These are phyloP conservation scores for Capra hircus DNA, from an alignment of 2,113 vertebrate genomes.

Conservation along the genomic window DNA sequence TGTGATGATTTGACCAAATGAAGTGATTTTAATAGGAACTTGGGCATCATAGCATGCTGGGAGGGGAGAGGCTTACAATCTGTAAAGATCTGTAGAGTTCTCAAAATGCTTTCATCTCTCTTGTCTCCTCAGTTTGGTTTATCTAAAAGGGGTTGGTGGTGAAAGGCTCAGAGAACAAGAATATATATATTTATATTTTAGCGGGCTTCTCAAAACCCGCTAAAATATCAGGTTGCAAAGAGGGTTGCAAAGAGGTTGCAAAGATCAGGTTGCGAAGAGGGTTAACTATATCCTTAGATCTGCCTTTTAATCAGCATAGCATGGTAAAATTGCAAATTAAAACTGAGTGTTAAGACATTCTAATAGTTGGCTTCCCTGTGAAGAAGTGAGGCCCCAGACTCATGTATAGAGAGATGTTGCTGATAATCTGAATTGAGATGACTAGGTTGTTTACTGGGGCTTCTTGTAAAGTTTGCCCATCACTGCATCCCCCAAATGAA, in stretches of 20 bases:
- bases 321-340: not conserved
- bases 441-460: not conserved
- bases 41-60: not conserved
- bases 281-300: not conserved
- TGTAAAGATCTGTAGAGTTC: not conserved
- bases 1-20: not conserved
- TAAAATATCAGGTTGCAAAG: not conserved
- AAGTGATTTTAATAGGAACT: not conserved
- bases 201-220: not conserved
- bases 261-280: not conserved
- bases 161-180: not conserved
- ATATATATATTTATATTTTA: not conserved
- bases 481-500: not conserved
- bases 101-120: not conserved
- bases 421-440: not conserved
- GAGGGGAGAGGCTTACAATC: not conserved
- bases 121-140: not conserved
- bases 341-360: not conserved
- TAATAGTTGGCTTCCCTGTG: not conserved
- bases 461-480: not conserved
- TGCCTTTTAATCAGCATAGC: not conserved
- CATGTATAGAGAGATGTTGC: not conserved
- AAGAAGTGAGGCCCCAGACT: not conserved
- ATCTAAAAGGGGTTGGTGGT: not conserved
- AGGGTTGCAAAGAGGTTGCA: not conserved